Percentiles rank a stretch among this genome's conserved stretches.
Evolutionary conservation across 2,888 invertebrate species (phyloP).

Genomic region (Brassicogethes aeneus): DNA sequence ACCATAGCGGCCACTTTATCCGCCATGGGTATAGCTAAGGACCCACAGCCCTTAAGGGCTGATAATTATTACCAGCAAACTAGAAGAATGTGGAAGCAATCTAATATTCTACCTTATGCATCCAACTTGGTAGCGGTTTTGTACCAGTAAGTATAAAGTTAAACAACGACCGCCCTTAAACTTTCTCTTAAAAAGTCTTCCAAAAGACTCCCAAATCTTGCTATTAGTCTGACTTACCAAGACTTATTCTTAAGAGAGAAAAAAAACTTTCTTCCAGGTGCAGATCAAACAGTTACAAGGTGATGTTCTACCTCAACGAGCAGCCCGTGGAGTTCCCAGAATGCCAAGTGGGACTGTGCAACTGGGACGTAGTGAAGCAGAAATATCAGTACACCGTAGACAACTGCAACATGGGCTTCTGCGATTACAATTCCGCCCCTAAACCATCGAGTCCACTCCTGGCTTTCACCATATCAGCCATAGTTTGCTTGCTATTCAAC

Average conservation of each 20-base stretch:
- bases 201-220: too few relatives aligned
- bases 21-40: constrained; percentile 54
- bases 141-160: constrained; percentile 63
- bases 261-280: too few relatives aligned
- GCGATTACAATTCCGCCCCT: constrained; percentile 32
- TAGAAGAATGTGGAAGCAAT: constrained; percentile 59
- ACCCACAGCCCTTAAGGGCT: constrained; percentile 50
- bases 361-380: constrained; percentile 59
- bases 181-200: too few relatives aligned
- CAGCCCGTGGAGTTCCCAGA: constrained; percentile 53
- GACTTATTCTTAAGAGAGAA: too few relatives aligned
- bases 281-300: constrained; percentile 43
- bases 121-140: constrained; percentile 67
- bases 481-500: not conserved
- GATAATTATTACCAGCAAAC: constrained; percentile 51
- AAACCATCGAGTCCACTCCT: not conserved
- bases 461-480: not conserved
- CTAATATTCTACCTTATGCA: constrained; percentile 60
- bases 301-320: constrained; percentile 66
- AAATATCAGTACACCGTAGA: constrained; percentile 48
- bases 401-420: constrained; percentile 50
- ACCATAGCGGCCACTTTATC: constrained; percentile 52
- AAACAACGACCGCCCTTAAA: too few relatives aligned
- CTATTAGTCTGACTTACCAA: too few relatives aligned
- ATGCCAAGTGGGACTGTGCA: constrained; percentile 72